Evolutionary conservation across 2,797 vertebrate genomes (phyloP), one percentile per base, ranked within the genome.

Genomic region (Gymnoscopelus braueri): DNA sequence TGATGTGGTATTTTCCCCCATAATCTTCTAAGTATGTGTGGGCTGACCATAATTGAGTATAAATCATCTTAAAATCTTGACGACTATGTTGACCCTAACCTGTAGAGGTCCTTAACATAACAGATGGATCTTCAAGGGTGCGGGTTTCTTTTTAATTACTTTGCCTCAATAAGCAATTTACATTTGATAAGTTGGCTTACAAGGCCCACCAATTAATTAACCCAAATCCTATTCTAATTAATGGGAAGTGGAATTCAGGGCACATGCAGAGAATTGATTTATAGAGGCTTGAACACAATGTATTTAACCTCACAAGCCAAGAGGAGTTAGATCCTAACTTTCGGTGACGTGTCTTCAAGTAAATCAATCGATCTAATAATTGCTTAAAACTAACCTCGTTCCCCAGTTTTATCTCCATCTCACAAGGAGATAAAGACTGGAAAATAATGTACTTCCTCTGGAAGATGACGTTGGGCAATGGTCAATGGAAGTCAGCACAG

Each of bases 141-240:
- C 77, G 69, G 73, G 78, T 77, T 85, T 85, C 76, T 58, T 74
- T 84, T 87, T 87, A 87, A 90, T 86, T 88, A 85, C 78, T 83
- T 83, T 79, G 74, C 78, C 71, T 82, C 78, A 84, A 83, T 88
- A 88, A 87, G 80, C 72, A 81, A 84, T 87, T 85, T 85, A 72
- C 75, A 83, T 83, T 83, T 80, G 84, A 84, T 86, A 75, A 75
- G 82, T 77, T 67, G 70, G 69, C 80, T 84, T 82, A 83, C 78
- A 86, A 87, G 67, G 65, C 69, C 66, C 72, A 64, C 58, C 77
- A 80, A 82, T 83, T 86, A 78, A 82, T 85, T 84, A 78, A 62
- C 63, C 76, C 74, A 83, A 86, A 89, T 85, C 79, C 71, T 60
- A 79, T 51, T 88, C 83, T 78, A 86, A 85, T 84, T 82, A 80